A percentile compares a stretch with the other conserved stretches of the same genome.
These are phyloP conservation scores for Calcarius lapponicus DNA, from an alignment of 2,797 vertebrate species.

Conservation along the genomic window DNA sequence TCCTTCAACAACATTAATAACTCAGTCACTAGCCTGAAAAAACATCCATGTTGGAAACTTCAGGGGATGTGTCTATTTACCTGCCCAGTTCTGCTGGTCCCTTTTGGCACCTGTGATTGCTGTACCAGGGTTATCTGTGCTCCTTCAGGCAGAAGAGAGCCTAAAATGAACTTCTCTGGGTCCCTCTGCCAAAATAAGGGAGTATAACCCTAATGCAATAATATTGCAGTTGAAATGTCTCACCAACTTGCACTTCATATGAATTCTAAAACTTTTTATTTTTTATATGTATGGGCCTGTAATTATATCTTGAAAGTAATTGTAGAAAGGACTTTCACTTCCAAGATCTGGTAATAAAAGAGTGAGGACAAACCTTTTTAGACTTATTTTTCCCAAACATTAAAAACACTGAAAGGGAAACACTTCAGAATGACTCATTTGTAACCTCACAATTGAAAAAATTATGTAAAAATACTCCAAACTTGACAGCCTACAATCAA, in stretches of 20 bases:
- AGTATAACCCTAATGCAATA: background rate
- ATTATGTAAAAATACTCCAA: conserved; percentile 34
- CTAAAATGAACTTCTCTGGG: background rate
- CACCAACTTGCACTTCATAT: background rate
- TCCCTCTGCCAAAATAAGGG: background rate
- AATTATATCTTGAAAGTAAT: conserved; percentile 3
- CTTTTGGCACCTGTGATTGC: background rate
- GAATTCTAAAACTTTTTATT: background rate
- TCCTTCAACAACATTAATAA: background rate
- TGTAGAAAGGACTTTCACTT: conserved; percentile 5
- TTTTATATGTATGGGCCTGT: background rate
- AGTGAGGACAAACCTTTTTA: conserved; percentile 1
- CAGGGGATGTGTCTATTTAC: background rate
- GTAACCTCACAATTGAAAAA: conserved; percentile 47
- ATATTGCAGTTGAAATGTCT: background rate
- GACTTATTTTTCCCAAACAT: conserved; percentile 24
- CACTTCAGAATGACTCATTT: conserved; percentile 28
- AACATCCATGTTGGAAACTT: background rate
- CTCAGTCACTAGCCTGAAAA: background rate
- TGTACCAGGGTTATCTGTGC: background rate
- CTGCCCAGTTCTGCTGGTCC: background rate
- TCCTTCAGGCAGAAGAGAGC: background rate
- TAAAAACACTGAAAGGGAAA: conserved; percentile 29
- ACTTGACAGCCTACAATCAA: conserved; percentile 60
- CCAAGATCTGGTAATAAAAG: conserved; percentile 3